Base-by-base conservation (phyloP, 2,797 vertebrate genomes). In the Triplophysa bombifrons region DNA sequence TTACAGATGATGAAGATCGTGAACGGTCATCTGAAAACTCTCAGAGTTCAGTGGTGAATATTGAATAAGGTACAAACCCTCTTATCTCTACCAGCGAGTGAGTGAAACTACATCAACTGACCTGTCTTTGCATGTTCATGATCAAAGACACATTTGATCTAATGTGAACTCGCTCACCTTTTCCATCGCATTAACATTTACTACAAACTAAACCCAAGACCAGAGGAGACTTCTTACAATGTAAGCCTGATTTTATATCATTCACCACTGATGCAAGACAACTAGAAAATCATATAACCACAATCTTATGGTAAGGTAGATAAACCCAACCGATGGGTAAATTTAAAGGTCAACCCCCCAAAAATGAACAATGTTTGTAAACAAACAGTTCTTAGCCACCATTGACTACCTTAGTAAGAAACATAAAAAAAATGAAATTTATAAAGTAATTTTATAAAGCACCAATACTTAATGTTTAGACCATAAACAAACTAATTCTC, bases 221-320 rank as follows among this genome's bases (percentile, higher is more conserved):
- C 0, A 91, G 93, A 87, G 83, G 74, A 0, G 90, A 93, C 19
- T 91, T 93, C 55, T 76, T 92, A 34, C 90, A 92, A 3, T 91
- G 93, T 93, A 82, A 92, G 91, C 85, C 2, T 16, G 14, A 63
- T 63, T 38, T 64, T 1, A 38, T 64, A 64, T 17, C 5, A 10
- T 61, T 30, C 27, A 4, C n/a, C 12, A 46, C 44, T 16, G 14
- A 17, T 7, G 8, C 51, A 53, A 17, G 16, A n/a, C 4, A 9
- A 48, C 44, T 20, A 8, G 8, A 34, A 77, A 78, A 38, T 30
- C 27, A 30, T 30, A 3, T 4, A 30, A 30, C 27, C 27, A 11
- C 10, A 34, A 0, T 34, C 34, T 34, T 34, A 34, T 38, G 34
- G 34, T 38, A 1, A 38, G 34, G 1, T 38, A 6, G 30, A 30